Evolutionary conservation across 2,888 invertebrate genomes (phyloP).

Genomic region (Serrognathus titanus): DNA sequence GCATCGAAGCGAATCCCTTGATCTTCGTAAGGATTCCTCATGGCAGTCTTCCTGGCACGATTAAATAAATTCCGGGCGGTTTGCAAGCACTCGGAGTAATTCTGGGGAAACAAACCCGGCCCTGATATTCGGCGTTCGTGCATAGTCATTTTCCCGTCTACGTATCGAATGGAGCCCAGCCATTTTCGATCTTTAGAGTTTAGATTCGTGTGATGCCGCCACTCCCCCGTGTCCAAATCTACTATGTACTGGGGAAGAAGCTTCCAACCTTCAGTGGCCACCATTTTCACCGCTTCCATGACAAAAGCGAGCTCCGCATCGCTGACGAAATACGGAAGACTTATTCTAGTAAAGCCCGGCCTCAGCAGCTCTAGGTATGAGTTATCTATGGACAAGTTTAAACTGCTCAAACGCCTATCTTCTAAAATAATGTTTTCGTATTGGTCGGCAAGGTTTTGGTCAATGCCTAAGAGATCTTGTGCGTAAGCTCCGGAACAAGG

Average conservation of each 20-base stretch:
- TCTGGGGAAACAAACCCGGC: slow-evolving; percentile 70
- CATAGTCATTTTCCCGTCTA: slow-evolving; percentile 70
- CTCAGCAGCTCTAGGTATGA: slow-evolving; percentile 67
- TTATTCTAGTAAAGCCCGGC: slow-evolving; percentile 83
- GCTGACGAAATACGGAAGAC: slow-evolving; percentile 80
- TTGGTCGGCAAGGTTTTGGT: slow-evolving; percentile 68
- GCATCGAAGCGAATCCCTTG: slow-evolving; percentile 70
- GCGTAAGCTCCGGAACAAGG: slow-evolving; percentile 83
- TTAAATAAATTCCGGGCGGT: slow-evolving; percentile 76
- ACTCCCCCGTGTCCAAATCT: slow-evolving; percentile 86
- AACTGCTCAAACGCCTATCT: slow-evolving; percentile 53
- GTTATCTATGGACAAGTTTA: slow-evolving; percentile 47
- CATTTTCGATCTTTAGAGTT: slow-evolving; percentile 79
- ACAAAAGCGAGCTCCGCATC: slow-evolving; percentile 78
- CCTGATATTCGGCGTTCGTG: slow-evolving; percentile 70
- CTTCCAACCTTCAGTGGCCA: slow-evolving; percentile 86
- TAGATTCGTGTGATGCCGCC: slow-evolving; percentile 79
- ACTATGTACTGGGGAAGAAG: slow-evolving; percentile 82
- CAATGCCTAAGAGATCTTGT: slow-evolving; percentile 80
- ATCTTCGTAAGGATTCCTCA: slow-evolving; percentile 70
- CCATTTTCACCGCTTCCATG: slow-evolving; percentile 79
- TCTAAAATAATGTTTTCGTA: slow-evolving; percentile 70
- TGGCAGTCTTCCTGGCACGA: slow-evolving; percentile 71
- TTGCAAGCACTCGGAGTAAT: slow-evolving; percentile 72
- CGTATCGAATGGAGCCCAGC: slow-evolving; percentile 66